These are phyloP conservation scores for Nematopogon swammerdamellus DNA, from an alignment of 2,888 invertebrate genomes.

Conservation along the genomic window DNA sequence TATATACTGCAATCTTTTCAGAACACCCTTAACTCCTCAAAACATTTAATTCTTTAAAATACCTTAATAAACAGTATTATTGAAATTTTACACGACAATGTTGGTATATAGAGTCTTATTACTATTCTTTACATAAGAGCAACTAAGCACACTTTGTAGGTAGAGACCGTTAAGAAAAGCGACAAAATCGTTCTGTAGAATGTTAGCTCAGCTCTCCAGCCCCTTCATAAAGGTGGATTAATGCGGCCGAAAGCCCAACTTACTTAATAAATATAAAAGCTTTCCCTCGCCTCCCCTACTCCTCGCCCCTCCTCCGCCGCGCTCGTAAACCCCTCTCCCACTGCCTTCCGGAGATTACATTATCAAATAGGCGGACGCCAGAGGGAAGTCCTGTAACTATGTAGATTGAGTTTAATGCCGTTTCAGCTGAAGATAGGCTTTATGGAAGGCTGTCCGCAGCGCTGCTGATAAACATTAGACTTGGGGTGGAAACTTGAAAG, in stretches of 20 bases:
- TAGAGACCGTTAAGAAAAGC: no score
- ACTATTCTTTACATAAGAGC: no score
- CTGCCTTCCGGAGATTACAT: constrained; percentile 48
- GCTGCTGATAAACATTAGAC: no score
- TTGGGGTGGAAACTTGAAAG: no score
- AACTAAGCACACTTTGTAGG: no score
- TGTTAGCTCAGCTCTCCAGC: constrained; percentile 24
- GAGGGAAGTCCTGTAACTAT: not conserved
- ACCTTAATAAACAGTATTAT: no score
- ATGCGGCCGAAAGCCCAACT: constrained; percentile 55
- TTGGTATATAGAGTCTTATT: no score
- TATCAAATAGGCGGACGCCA: constrained; percentile 18
- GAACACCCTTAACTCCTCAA: no score
- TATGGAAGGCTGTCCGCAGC: not conserved
- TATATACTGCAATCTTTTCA: no score
- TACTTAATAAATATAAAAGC: constrained; percentile 60
- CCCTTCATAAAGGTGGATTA: constrained; percentile 55
- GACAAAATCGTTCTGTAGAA: no score
- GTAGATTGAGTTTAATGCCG: not conserved
- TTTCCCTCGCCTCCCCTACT: constrained; percentile 35
- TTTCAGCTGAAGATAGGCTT: not conserved
- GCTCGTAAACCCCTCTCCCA: constrained; percentile 22
- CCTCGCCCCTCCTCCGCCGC: constrained; percentile 16
- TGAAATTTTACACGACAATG: no score
- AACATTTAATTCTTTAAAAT: no score